Evolutionary conservation across 2,888 invertebrate genomes (phyloP), one percentile per base, ranked within the genome.

Genomic region (Steinernema carpocapsae): DNA sequence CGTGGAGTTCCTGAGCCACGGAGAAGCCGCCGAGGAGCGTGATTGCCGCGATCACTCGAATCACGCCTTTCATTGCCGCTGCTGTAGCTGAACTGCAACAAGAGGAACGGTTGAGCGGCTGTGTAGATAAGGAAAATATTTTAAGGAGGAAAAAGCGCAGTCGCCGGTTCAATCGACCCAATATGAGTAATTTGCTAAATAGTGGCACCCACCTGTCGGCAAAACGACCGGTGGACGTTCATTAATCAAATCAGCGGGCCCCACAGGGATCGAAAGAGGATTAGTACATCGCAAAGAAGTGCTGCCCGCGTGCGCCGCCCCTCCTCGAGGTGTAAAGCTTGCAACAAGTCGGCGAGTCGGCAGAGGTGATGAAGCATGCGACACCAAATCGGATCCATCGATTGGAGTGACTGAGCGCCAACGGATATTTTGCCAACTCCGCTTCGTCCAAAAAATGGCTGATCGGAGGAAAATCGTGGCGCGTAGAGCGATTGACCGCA

Each of bases 81-180:
- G 72, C 48, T 12, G 76, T 0, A 32, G n/a, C 32, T n/a, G 17
- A 46, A 51, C 45, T n/a, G 64, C 26, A 19, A 70, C 19, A 12
- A 46, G n/a, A 37, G 37, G 37, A 37, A 1, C 26, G 37, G 73
- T 76, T 42, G 72, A 6, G 42, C 59, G 56, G 32, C 29, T 45
- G 52, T 24, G 37, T 7, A 48, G 64, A 64, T 64, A 64, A 64
- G 64, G 52, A 22, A 24, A 70, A 10, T 26, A 37, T 7, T 32
- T 43, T 64, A 7, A 76, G 73, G 12, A 76, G 72, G 71, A 75
- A 80, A 4, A 76, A 81, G 19, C 37, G 37, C 37, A 37, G 79
- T 79, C 71, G 79, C 78, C 4, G 81, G 73, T 24, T 48, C 72
- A 52, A 22, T 52, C 52, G 22, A 24, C 22, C 32, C 64, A 56